Conservation (phyloP, 1,140 invertebrate genomes). For the Physella acuta region DNA sequence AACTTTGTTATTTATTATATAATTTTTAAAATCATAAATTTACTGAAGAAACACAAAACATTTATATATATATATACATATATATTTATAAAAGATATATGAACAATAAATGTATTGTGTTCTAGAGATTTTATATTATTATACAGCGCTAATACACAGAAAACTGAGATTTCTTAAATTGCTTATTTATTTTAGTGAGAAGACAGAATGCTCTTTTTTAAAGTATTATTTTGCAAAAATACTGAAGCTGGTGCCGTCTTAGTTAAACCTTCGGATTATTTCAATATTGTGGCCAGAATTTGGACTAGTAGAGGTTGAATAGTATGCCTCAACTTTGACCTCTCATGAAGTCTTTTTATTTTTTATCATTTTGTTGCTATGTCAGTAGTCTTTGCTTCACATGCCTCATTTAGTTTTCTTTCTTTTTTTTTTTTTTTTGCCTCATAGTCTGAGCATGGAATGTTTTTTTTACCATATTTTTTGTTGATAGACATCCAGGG, state of each 20-base stretch:
- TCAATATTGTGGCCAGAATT: slow-evolving; percentile 1
- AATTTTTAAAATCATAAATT: not conserved
- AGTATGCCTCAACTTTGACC: slow-evolving; percentile 7
- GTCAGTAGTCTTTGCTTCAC: slow-evolving; percentile 30
- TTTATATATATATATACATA: too few species aligned
- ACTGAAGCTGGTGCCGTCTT: not conserved
- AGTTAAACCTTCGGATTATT: slow-evolving; percentile 4
- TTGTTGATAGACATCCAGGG: too few species aligned
- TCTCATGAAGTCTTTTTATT: slow-evolving; percentile 3
- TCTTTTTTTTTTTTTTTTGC: slow-evolving; percentile 14
- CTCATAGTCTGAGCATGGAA: slow-evolving; percentile 23
- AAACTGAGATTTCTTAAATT: not conserved
- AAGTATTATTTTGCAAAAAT: too few species aligned
- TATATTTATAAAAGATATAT: too few species aligned
- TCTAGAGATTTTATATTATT: too few species aligned
- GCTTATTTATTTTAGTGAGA: not conserved
- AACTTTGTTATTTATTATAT: slow-evolving; percentile 24
- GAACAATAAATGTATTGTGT: too few species aligned
- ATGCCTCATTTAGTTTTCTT: slow-evolving; percentile 13
- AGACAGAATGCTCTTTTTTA: too few species aligned
- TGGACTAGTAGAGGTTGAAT: not conserved
- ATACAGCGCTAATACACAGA: not conserved
- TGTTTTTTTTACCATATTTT: slow-evolving; percentile 13
- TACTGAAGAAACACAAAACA: too few species aligned
- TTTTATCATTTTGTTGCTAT: slow-evolving; percentile 19